Base-by-base conservation (phyloP, 2,888 invertebrate species). In the Troilus luridus region DNA sequence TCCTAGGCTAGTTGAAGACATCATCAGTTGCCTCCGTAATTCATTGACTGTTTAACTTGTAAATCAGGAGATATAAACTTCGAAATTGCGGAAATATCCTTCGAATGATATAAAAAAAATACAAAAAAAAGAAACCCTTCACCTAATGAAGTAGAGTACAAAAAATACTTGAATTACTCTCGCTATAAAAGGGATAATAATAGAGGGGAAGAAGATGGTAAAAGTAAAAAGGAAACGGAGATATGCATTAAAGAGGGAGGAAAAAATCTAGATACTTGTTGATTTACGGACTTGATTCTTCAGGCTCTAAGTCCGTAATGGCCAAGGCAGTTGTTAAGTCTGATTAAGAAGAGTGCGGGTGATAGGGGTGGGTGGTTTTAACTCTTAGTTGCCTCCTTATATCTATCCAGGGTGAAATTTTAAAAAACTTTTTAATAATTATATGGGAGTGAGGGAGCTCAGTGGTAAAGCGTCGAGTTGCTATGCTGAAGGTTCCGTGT, bases 191-290 rank as follows among this genome's bases (percentile, higher is more conserved):
- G 56, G 14, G n/a, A 85, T 54, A 85, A 85, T 54, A 85, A 85
- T 85, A 85, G 85, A 85, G 56, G 85, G 85, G 85, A 58, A 77
- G 72, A 41, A 77, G 72, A 77, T 27, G 85, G 56, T 56, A 85
- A 85, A 85, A 85, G 56, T 56, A 56, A 56, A 85, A 85, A 85
- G 85, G 85, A 85, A 85, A 85, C 85, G 85, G 56, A 85, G 85
- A 85, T 85, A 85, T 54, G 85, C 85, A 85, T 85, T 85, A 85
- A 85, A 85, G 54, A 85, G 56, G 56, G 41, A 41, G 56, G 56
- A n/a, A 81, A 81, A 81, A 58, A 85, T 85, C 85, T 6, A 85
- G 85, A 85, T 85, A 54, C 85, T 56, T 85, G 21, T 85, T 85
- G 85, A 85, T 85, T 85, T 85, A 85, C 56, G 56, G 56, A 54